phyloP scores from a whole-genome alignment of 64 coral and sea anemone genomes.

The Porites australiensis region DNA sequence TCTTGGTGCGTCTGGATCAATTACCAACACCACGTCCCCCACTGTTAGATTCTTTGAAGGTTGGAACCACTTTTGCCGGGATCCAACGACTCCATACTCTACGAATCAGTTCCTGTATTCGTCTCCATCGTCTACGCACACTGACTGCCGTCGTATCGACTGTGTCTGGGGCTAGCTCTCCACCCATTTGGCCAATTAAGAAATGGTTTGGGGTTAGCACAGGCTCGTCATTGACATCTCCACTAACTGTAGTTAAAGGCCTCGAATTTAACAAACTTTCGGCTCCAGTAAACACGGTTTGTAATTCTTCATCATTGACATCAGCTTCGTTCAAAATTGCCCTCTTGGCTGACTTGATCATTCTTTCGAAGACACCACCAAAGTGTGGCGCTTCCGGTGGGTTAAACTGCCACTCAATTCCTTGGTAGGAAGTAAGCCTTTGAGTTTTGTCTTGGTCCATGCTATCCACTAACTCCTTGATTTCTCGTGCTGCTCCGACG shows the following conservation, averaged over 20 bases:
- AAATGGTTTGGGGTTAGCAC: conserved; percentile 61
- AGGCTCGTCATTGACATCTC: conserved; percentile 36
- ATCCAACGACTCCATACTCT: too few species aligned
- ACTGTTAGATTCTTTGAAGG: too few species aligned
- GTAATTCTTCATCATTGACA: conserved; percentile 59
- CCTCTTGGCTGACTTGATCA: too few species aligned
- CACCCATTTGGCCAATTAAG: conserved; percentile 71
- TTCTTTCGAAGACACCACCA: conserved; percentile 22
- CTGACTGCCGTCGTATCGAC: conserved; percentile 41
- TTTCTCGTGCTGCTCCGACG: conserved; percentile 45
- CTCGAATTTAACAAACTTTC: conserved; percentile 66
- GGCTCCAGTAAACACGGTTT: conserved; percentile 54
- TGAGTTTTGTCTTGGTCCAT: conserved; percentile 50
- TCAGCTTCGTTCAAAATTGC: too few species aligned
- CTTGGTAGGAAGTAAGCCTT: conserved; percentile 4
- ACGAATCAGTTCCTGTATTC: too few species aligned
- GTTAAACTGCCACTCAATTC: conserved; percentile 35
- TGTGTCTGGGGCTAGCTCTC: conserved; percentile 50
- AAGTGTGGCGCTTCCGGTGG: conserved; percentile 42
- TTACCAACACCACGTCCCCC: too few species aligned
- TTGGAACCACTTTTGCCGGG: too few species aligned
- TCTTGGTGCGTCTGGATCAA: too few species aligned
- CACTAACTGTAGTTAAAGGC: conserved; percentile 45
- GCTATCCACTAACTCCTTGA: conserved; percentile 18
- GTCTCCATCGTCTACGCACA: too few species aligned